Percentiles rank a stretch among this genome's conserved stretches.
Conservation (phyloP, 64 coral and sea anemone genomes). For the Trachythela sp. region DNA sequence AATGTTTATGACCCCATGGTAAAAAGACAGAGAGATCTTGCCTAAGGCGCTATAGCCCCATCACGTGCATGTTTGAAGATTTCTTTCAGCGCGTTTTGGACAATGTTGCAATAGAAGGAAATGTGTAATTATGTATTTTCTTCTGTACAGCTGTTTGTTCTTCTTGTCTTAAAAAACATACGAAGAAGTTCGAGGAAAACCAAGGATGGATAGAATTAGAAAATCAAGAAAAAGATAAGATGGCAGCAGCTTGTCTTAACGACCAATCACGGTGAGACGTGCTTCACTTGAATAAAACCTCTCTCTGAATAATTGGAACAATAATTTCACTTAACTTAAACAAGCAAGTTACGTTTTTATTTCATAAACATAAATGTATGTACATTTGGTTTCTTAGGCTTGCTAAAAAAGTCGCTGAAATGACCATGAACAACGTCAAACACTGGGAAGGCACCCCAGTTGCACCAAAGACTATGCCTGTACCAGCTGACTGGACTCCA, state of each 20-base stretch:
- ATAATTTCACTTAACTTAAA: not conserved
- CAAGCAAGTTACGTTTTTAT: constrained; percentile 1
- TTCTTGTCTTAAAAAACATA: constrained; percentile 5
- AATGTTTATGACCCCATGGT: not conserved
- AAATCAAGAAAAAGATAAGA: not conserved
- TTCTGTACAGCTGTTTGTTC: constrained; percentile 7
- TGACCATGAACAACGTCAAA: not conserved
- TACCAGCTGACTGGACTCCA: not conserved
- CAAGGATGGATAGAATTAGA: not conserved
- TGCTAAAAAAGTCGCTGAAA: constrained; percentile 4
- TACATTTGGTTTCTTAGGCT: not conserved
- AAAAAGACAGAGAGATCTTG: too few species aligned
- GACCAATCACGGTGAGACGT: not conserved
- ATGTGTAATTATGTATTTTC: not conserved
- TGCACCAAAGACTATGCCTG: not conserved
- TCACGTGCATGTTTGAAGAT: not conserved
- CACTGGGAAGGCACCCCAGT: not conserved
- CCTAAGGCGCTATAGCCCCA: not conserved
- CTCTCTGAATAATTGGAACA: not conserved
- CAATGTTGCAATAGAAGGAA: not conserved
- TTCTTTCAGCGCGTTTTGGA: not conserved
- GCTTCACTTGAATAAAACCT: not conserved
- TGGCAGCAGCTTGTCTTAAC: not conserved
- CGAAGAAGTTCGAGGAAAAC: not conserved
- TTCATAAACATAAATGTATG: not conserved